Evolutionary conservation across 2,888 invertebrate genomes (phyloP).

Genomic region (Lymantria dispar): DNA sequence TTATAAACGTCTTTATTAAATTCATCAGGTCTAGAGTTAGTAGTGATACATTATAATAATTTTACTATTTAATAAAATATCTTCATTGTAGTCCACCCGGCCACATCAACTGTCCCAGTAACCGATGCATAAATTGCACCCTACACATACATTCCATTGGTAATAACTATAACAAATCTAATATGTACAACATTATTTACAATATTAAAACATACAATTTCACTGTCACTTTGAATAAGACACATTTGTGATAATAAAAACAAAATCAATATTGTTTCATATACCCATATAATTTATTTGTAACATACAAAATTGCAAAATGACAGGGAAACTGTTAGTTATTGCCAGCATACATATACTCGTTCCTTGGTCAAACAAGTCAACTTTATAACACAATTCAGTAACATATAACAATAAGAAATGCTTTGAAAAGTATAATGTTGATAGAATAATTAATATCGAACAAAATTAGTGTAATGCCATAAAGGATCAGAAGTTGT

Average conservation of each 20-base stretch:
- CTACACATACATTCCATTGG: conserved; percentile 64
- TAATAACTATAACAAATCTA: conserved; percentile 54
- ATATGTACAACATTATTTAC: conserved; percentile 65
- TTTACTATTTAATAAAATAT: conserved; percentile 25
- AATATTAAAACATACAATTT: conserved; percentile 53
- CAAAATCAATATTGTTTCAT: conserved; percentile 42
- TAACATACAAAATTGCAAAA: conserved; percentile 34
- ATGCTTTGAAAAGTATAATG: neutral
- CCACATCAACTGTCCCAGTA: conserved; percentile 52
- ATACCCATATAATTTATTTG: conserved; percentile 28
- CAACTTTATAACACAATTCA: conserved; percentile 4
- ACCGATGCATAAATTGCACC: conserved; percentile 63
- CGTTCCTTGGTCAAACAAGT: conserved; percentile 21
- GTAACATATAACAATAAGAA: neutral
- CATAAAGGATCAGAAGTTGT: neutral
- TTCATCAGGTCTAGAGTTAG: conserved; percentile 25
- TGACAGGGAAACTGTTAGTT: conserved; percentile 34
- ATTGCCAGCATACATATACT: conserved; percentile 29
- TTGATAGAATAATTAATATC: neutral
- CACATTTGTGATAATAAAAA: conserved; percentile 29
- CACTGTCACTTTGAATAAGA: conserved; percentile 53
- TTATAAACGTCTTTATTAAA: conserved; percentile 33
- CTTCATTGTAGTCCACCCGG: conserved; percentile 36
- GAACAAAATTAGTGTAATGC: neutral
- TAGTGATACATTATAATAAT: conserved; percentile 29